Conservation (phyloP, 2,113 vertebrate species). For the Psittacula cyanocephala region DNA sequence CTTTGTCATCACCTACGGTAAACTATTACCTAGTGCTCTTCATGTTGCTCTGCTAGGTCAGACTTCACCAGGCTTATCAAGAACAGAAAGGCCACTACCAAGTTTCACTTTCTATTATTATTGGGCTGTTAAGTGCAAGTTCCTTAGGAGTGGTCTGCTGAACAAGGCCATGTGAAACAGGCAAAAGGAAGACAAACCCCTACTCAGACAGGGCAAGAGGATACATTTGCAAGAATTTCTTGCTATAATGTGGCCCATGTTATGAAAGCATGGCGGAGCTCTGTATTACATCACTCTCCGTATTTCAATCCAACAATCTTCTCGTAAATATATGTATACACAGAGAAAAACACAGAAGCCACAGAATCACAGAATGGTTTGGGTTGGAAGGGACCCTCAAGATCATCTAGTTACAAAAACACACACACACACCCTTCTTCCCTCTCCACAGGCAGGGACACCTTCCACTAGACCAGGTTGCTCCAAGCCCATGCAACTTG, state of each 20-base stretch:
- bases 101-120: conserved; percentile 13
- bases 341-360: background rate
- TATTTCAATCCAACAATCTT: background rate
- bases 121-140: background rate
- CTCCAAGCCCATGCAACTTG: background rate
- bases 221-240: background rate
- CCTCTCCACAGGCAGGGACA: background rate
- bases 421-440: background rate
- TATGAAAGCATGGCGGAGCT: background rate
- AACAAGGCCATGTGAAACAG: background rate
- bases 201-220: background rate
- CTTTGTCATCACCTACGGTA: background rate
- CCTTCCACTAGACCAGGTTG: background rate
- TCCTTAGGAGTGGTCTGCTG: background rate
- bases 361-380: background rate
- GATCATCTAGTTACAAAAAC: background rate
- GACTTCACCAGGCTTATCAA: background rate
- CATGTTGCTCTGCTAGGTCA: background rate
- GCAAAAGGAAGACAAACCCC: background rate
- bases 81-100: background rate
- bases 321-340: background rate
- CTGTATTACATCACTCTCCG: background rate
- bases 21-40: background rate
- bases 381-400: background rate
- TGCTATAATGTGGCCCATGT: background rate